Base-by-base conservation (phyloP, 1,140 invertebrate genomes). In the Brachionus sp. region DNA sequence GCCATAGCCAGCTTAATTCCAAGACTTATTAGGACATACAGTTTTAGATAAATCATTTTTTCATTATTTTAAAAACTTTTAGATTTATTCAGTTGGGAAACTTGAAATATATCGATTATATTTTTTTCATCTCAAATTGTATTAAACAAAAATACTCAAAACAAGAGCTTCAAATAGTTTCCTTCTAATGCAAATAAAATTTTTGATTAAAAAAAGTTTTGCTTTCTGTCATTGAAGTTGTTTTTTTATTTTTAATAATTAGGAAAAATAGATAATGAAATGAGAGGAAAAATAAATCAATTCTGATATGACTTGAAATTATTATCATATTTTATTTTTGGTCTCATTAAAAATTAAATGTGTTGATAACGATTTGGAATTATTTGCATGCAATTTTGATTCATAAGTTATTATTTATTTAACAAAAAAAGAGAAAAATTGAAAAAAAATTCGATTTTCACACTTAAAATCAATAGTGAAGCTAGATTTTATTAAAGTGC, bases 271-370 rank as follows among this genome's bases (percentile, higher is more conserved):
- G 50, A 57, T 57, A 57, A 42, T 42, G 7, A 42, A 42, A 42
- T 42, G 39, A 42, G 39, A 19, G 19, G 16, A 19, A 57, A 57
- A 57, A 57, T 57, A 57, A 57, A 57, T 57, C 50, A 57, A 57
- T 57, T 57, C 19, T 57, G 50, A 57, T 57, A 25, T n/a, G 19
- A 57, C 50, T 57, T 57, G 19, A 23, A 57, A 57, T 57, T 57
- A 57, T 57, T 57, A 57, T 57, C 50, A 57, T 57, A 57, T 57
- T 57, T 57, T 57, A 57, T 57, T 57, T 57, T 57, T 57, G 6
- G 50, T 57, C 50, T 57, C 50, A 57, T 57, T 42, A 13, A 42
- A 13, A 42, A 29, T 42, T 57, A 57, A 19, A 57, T 57, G 16
- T 57, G 3, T 57, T 57, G 16, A 16, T 57, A 57, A 9, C 19